Evolutionary conservation across 2,888 invertebrate genomes (phyloP), one percentile per base, ranked within the genome.

Genomic region (Trisateles emortualis): DNA sequence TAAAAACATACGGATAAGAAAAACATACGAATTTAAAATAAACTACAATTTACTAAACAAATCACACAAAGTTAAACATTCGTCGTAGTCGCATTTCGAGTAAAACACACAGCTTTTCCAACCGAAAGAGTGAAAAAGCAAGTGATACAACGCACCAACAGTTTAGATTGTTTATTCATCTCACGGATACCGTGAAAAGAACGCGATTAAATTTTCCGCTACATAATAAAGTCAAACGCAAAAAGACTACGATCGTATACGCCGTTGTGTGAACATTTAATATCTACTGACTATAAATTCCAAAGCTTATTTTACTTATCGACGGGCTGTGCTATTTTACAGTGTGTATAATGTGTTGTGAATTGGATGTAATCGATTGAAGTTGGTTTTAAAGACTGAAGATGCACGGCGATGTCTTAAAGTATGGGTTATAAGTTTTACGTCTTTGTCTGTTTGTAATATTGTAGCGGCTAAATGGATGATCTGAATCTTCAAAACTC

Each of bases 141-240:
- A 52, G 53, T 55, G 39, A 52, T 53, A 62, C 53, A 61, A 60
- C 61, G 58, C 68, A 62, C 62, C 57, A 67, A 65, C 76, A 74
- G 71, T 78, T 74, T 78, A 73, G 72, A 84, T 87, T 84, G 83
- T 86, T 84, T 86, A 88, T 88, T 88, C 88, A 83, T 82, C 80
- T 85, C 88, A 88, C 88, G 88, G 76, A 78, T 71, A 75, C 77
- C 79, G 84, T 83, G 87, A 86, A 85, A 81, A 85, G 83, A 81
- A 82, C 77, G 73, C 87, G 87, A 88, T 87, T 87, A 87, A 87
- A 88, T 88, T 88, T 87, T 87, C 87, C 87, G 85, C 87, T 86
- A 87, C 87, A 86, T 87, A 86, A 87, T 83, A 81, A 80, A 83
- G 74, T 72, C 78, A 76, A 81, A 81, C 76, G 81, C 80, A 80